A percentile compares a stretch with the other conserved stretches of the same genome.
These are phyloP conservation scores for Catharus minimus DNA, from an alignment of 2,113 vertebrate genomes.

Conservation along the genomic window DNA sequence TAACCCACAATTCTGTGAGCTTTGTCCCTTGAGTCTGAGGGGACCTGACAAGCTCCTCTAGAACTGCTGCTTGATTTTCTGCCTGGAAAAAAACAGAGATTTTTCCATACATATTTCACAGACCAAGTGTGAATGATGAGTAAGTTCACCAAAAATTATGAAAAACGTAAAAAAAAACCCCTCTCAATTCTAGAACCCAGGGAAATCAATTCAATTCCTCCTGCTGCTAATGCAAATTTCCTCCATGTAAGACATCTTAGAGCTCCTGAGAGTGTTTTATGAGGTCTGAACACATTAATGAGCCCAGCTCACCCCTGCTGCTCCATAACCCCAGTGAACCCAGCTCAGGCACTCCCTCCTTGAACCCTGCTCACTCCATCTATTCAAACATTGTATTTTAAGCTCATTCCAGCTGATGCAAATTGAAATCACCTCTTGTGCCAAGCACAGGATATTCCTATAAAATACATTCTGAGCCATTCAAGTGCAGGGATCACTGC, in stretches of 20 bases:
- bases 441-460: neutral
- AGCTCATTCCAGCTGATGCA: neutral
- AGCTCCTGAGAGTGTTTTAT: constrained; percentile 4
- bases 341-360: neutral
- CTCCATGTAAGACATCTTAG: neutral
- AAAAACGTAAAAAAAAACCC: neutral
- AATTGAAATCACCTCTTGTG: constrained; percentile 16
- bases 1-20: neutral
- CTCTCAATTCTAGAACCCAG: neutral
- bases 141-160: constrained; percentile 32
- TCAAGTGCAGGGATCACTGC: neutral
- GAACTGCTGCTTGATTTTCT: constrained; percentile 8
- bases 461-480: neutral
- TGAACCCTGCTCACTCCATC: neutral
- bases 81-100: neutral
- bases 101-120: constrained; percentile 26
- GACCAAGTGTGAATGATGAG: constrained; percentile 48
- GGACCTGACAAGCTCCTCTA: neutral
- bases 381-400: constrained; percentile 20
- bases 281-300: neutral
- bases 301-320: neutral
- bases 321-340: neutral
- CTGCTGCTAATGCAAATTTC: constrained; percentile 30
- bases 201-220: constrained; percentile 12
- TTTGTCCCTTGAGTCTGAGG: neutral